These are phyloP conservation scores for Brienomyrus longianalis DNA, from an alignment of 2,113 vertebrate species.

Conservation along the genomic window DNA sequence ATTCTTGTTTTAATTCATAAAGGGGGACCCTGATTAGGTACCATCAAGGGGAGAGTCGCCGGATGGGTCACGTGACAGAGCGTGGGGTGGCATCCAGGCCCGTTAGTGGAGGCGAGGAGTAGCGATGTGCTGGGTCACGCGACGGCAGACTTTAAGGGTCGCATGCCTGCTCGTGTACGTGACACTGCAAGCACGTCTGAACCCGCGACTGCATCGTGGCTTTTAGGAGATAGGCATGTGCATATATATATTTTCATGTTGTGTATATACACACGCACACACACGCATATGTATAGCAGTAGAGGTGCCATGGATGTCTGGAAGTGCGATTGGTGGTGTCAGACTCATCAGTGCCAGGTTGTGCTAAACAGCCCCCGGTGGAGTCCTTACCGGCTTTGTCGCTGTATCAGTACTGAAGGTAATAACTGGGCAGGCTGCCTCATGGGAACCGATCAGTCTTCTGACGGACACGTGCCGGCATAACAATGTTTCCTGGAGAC, in stretches of 20 bases:
- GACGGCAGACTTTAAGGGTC: background rate
- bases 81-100: too few relatives aligned
- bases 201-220: background rate
- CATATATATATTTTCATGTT: background rate
- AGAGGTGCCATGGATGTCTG: background rate
- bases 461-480: background rate
- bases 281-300: background rate
- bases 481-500: background rate
- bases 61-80: background rate
- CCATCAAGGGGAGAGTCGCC: background rate
- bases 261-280: background rate
- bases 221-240: background rate
- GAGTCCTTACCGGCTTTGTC: background rate
- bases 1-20: conserved; percentile 10
- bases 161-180: background rate
- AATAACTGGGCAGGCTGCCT: background rate
- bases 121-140: background rate
- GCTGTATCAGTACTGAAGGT: background rate
- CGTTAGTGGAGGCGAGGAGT: background rate
- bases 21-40: conserved; percentile 4
- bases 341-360: conserved; percentile 3
- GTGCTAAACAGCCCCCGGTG: background rate
- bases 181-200: background rate
- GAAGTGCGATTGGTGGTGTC: background rate
- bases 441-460: background rate